Conservation (phyloP, 2,113 vertebrate genomes). For the Trogon melanurus region DNA sequence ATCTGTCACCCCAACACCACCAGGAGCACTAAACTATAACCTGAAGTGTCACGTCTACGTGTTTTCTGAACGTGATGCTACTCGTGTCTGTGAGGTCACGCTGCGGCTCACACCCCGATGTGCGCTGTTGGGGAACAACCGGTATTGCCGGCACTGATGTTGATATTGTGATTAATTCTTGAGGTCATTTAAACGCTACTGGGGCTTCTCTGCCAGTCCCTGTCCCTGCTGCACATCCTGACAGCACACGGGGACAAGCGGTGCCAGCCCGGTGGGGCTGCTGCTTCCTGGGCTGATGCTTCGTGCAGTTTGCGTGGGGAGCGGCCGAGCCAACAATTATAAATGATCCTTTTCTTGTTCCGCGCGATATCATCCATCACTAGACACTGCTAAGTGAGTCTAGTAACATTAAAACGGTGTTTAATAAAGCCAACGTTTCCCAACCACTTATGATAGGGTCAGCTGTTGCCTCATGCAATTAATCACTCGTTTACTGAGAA, state of each 20-base stretch:
- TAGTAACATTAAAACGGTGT: not conserved
- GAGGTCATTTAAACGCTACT: not conserved
- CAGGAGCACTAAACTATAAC: too few relatives aligned
- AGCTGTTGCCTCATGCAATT: not conserved
- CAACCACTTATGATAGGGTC: not conserved
- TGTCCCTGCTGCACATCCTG: too few relatives aligned
- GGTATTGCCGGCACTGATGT: not conserved
- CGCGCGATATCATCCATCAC: not conserved
- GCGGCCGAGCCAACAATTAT: not conserved
- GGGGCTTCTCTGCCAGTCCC: not conserved
- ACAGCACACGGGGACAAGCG: accelerated
- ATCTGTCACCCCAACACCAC: too few relatives aligned
- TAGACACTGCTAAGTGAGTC: not conserved
- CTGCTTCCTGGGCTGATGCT: not conserved
- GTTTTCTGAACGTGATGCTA: too few relatives aligned
- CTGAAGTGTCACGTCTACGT: too few relatives aligned
- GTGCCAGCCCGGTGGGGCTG: accelerated
- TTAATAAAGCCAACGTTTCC: not conserved
- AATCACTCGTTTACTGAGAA: not conserved
- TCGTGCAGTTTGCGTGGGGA: not conserved
- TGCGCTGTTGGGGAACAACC: not conserved
- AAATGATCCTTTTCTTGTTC: not conserved
- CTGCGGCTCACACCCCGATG: accelerated
- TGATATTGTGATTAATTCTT: not conserved
- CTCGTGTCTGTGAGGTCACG: not conserved